Base-by-base conservation (phyloP, 2,113 vertebrate species). In the Dromiciops gliroides region DNA sequence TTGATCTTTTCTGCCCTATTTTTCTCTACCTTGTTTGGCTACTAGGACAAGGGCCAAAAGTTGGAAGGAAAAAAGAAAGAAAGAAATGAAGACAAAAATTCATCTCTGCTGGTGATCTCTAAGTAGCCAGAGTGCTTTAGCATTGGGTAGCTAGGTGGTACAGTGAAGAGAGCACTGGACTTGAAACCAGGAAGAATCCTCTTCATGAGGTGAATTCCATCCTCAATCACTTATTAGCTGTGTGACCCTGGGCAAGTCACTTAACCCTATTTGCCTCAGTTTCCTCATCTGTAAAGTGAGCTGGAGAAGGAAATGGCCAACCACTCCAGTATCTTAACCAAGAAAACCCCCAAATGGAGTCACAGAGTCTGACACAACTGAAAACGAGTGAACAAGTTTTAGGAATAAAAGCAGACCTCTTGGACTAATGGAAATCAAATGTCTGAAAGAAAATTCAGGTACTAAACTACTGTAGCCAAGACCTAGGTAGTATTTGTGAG, bases 331-430 rank as follows among this genome's bases (percentile, higher is more conserved):
- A 67, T 37, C 60, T 67, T 37, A 31, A 11, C 60, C 60, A 67
- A 37, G 31, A 56, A 56, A 67, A 67, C 12, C 11, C 11, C 3
- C 2, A 67, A 67, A 67, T 67, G 31, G 12, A 31, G 60, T 67
- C 60, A 67, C 31, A 37, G 56, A 37, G 31, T 67, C 12, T 6
- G 60, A 37, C 10, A 31, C 31, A 6, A 37, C 60, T 16, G 3
- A 67, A 67, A 67, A 16, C 31, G 37, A 37, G 12, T 4, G 12
- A 37, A 12, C 11, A 67, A 67, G 91, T 95, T 92, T 94, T 51
- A 83, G 67, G 44, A 95, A 90, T 93, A 94, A 96, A 93, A 91
- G 19, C 26, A 96, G 92, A 93, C 83, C 93, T 92, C 50, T 93
- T 89, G 89, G 49, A 92, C 48, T 51, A 94, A 60, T 95, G 50